phyloP scores from a whole-genome alignment of 2,888 invertebrate species.

The Machimus atricapillus region DNA sequence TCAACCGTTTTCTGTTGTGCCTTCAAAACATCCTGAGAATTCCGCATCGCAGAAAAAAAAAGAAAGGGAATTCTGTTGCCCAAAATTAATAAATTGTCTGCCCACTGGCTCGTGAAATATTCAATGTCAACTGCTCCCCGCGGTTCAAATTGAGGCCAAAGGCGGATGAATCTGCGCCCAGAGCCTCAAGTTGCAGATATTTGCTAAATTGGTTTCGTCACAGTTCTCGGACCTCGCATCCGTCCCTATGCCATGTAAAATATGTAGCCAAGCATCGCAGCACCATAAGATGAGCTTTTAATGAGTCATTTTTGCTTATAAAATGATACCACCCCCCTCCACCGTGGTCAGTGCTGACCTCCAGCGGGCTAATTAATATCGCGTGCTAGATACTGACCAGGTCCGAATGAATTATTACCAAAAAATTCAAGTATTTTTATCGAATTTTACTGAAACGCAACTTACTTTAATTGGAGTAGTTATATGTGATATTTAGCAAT shows the following conservation, averaged over 20 bases:
- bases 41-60: neutral
- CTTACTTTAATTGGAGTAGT: neutral
- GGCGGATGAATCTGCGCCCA: neutral
- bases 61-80: neutral
- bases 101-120: neutral
- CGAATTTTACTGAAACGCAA: neutral
- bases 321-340: neutral
- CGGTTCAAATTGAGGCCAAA: neutral
- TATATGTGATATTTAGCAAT: neutral
- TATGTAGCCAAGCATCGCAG: neutral
- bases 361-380: neutral
- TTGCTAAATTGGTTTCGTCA: neutral
- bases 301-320: neutral
- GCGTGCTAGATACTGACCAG: neutral
- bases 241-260: neutral
- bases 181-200: neutral
- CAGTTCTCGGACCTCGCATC: neutral
- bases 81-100: conserved; percentile 18
- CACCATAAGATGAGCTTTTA: conserved; percentile 2
- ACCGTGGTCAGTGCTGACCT: neutral
- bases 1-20: neutral
- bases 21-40: neutral
- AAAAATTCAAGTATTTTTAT: neutral
- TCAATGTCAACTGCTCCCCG: neutral
- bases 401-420: neutral